Evolutionary conservation across 1,140 invertebrate species (phyloP).

Genomic region (Cheumatopsyche charites): DNA sequence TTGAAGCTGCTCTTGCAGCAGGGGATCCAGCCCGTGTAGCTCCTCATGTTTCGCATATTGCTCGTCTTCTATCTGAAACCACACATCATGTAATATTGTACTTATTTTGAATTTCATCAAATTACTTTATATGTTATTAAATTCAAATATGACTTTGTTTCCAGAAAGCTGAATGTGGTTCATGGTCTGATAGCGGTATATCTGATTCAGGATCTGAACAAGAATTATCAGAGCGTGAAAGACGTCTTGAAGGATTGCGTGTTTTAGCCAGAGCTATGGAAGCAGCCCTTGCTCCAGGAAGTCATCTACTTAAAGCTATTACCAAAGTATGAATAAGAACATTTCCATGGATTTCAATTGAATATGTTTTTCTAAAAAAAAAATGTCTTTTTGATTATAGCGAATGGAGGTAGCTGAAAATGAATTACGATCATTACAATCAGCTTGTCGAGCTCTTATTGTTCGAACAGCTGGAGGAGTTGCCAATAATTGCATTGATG

Average conservation of each 20-base stretch:
- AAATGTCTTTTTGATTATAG: constrained; percentile 58
- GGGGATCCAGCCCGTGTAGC: constrained; percentile 56
- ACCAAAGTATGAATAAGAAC: constrained; percentile 53
- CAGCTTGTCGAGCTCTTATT: constrained; percentile 77
- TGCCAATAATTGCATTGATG: constrained; percentile 23
- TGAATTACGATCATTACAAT: constrained; percentile 77
- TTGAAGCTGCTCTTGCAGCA: constrained; percentile 51
- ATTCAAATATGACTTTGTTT: constrained; percentile 14
- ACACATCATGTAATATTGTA: constrained; percentile 40
- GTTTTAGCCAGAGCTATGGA: constrained; percentile 71
- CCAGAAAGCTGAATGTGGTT: constrained; percentile 57
- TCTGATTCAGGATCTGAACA: constrained; percentile 79
- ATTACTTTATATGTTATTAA: background rate
- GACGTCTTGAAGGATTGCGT: constrained; percentile 69
- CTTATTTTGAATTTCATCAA: background rate
- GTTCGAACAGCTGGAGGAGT: constrained; percentile 64
- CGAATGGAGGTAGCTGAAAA: constrained; percentile 79
- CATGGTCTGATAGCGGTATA: constrained; percentile 75
- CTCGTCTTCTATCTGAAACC: constrained; percentile 53
- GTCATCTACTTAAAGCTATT: constrained; percentile 67
- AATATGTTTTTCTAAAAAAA: background rate
- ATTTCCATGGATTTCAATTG: background rate
- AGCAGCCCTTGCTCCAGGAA: constrained; percentile 68
- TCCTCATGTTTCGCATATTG: constrained; percentile 56
- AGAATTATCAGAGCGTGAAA: constrained; percentile 74